A percentile compares a stretch with the other conserved stretches of the same genome.
Conservation (phyloP, 2,888 invertebrate genomes). For the Cheilosia vulpina region DNA sequence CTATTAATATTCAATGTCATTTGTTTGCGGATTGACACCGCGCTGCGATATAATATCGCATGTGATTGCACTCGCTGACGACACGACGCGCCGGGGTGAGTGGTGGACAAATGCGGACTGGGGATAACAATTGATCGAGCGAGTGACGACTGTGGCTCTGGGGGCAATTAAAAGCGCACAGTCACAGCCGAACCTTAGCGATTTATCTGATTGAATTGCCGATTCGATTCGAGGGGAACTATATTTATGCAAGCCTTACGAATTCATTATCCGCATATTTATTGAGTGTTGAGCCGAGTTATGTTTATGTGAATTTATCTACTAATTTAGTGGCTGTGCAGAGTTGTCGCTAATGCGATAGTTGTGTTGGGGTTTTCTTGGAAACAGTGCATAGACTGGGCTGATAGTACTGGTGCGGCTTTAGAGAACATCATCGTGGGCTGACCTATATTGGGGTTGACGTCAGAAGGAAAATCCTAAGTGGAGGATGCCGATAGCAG, state of each 20-base stretch:
- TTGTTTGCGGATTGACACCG: conserved; percentile 68
- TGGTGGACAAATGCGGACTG: conserved; percentile 11
- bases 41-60: too few relatives aligned
- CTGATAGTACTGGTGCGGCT: conserved; percentile 17
- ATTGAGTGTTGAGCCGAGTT: conserved; percentile 65
- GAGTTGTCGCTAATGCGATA: conserved; percentile 53
- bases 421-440: conserved; percentile 9
- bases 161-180: conserved; percentile 39
- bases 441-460: conserved; percentile 53
- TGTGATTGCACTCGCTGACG: conserved; percentile 42
- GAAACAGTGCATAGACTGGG: conserved; percentile 13
- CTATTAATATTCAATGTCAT: conserved; percentile 74
- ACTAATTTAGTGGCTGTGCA: conserved; percentile 65
- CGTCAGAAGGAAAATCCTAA: conserved; percentile 58
- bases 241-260: conserved; percentile 62
- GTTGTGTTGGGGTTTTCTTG: conserved; percentile 58
- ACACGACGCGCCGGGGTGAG: conserved; percentile 3
- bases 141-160: conserved; percentile 10
- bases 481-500: conserved; percentile 20
- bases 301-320: conserved; percentile 64
- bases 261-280: conserved; percentile 67
- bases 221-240: conserved; percentile 53
- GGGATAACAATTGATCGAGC: conserved; percentile 44
- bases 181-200: conserved; percentile 32
- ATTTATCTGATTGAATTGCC: conserved; percentile 71